These are phyloP conservation scores for Poecile montanus DNA, from an alignment of 2,797 vertebrate species.

Conservation along the genomic window DNA sequence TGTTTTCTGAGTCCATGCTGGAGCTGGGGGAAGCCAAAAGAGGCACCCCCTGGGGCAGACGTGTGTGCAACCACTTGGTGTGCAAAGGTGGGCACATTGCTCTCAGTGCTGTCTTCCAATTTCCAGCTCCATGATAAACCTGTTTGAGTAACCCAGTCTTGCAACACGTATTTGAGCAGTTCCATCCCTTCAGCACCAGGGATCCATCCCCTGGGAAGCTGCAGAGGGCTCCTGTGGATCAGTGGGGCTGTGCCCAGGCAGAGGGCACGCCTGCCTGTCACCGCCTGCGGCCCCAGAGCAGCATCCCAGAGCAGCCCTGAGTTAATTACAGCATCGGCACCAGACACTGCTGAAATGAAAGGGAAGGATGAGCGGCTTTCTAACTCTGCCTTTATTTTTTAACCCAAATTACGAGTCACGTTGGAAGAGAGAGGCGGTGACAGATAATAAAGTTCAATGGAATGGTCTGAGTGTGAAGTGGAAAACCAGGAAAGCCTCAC, in stretches of 20 bases:
- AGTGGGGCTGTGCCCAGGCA: rapidly evolving
- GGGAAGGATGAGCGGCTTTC: not conserved
- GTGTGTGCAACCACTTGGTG: rapidly evolving
- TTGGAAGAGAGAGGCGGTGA: not conserved
- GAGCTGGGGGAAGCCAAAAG: not conserved
- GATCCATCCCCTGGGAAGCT: not conserved
- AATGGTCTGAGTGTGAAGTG: not conserved
- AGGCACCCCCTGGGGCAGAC: rapidly evolving
- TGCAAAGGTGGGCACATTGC: not conserved
- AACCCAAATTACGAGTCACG: not conserved
- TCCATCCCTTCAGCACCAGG: not conserved
- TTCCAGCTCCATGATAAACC: not conserved
- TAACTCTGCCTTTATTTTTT: not conserved
- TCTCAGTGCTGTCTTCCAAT: rapidly evolving
- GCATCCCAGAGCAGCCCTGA: not conserved
- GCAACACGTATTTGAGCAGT: rapidly evolving
- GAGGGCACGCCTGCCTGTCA: not conserved
- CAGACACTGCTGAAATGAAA: not conserved
- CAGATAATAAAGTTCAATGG: not conserved
- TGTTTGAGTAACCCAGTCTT: not conserved
- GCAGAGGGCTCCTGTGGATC: not conserved
- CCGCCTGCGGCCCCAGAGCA: not conserved
- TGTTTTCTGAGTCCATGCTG: rapidly evolving
- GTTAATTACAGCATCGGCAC: not conserved
- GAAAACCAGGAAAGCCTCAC: not conserved